Base-by-base conservation (phyloP, 2,888 invertebrate genomes). In the Trachelus iudaicus region DNA sequence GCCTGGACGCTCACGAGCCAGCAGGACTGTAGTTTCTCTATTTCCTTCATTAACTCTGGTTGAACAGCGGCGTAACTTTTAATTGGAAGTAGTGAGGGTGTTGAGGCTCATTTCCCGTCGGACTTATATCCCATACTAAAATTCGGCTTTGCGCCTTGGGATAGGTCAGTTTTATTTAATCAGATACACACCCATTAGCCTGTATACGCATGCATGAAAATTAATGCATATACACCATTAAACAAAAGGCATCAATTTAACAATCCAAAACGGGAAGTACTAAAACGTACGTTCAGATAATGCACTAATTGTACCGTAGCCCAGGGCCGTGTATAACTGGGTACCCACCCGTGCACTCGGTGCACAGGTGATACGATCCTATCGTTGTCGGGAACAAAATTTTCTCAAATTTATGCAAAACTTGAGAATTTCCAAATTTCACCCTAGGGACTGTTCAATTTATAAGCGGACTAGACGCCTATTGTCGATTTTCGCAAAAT, bases 1-100 rank as follows among this genome's bases (percentile, higher is more conserved):
- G 35, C 23, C n/a, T 79, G 83, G 81, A 73, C 69, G n/a, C 75
- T 77, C 73, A 75, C 69, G n/a, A 79, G 75, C 80, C 77, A 77
- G 75, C 79, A 69, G 69, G 78, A 81, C 85, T 86, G 88, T 86
- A 88, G 87, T 90, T 90, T 88, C 88, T 87, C 87, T 89, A 89
- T 90, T 90, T 90, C 90, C 89, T 90, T 90, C 90, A 89, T 91
- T 89, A 90, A 89, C 88, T 89, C 87, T 87, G 87, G 85, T 89
- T 88, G 88, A 88, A 89, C 88, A 85, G 87, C 82, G 85, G 88
- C 87, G 88, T 88, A 91, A 91, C 89, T 91, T 91, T 90, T 91
- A 91, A 91, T 91, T 91, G 91, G 89, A 89, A 90, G 89, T 89
- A 89, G 89, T 87, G 88, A 88, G 88, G 87, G 88, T 86, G 88